These are phyloP conservation scores for Triops cancriformis DNA, from an alignment of 1,140 invertebrate species.

Conservation along the genomic window DNA sequence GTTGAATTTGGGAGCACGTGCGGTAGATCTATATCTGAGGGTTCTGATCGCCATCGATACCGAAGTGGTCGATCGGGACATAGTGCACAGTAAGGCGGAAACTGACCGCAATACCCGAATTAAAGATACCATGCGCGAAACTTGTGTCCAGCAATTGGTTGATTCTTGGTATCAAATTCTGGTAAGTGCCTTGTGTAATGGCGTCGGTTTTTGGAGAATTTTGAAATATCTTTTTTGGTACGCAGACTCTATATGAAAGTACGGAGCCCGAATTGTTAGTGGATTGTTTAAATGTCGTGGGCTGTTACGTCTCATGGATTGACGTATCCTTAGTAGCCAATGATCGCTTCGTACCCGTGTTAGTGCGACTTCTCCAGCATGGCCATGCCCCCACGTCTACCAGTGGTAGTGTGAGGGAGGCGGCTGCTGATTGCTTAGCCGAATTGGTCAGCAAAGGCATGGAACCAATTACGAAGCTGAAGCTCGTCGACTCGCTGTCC, in stretches of 20 bases:
- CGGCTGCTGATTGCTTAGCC: conserved; percentile 48
- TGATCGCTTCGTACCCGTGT: conserved; percentile 46
- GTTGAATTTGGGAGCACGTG: conserved; percentile 38
- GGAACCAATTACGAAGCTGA: conserved; percentile 48
- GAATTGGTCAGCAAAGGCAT: conserved; percentile 52
- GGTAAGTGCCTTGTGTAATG: conserved; percentile 38
- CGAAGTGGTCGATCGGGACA: conserved; percentile 46
- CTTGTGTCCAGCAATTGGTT: conserved; percentile 44
- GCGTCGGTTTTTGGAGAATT: too few species aligned
- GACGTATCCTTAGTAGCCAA: conserved; percentile 52
- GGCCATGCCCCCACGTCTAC: conserved; percentile 26
- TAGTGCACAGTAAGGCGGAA: conserved; percentile 44
- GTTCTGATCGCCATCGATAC: conserved; percentile 47
- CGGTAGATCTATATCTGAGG: conserved; percentile 47
- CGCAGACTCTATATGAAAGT: conserved; percentile 39
- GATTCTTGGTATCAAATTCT: conserved; percentile 50
- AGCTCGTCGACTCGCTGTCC: conserved; percentile 49
- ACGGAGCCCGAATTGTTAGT: conserved; percentile 41
- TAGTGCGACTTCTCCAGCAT: conserved; percentile 42
- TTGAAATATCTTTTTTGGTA: conserved; percentile 23
- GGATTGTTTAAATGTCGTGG: conserved; percentile 48
- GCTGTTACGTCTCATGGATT: conserved; percentile 52
- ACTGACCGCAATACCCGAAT: conserved; percentile 45
- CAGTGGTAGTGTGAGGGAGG: conserved; percentile 38
- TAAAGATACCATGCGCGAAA: conserved; percentile 50